Percentiles rank a stretch among this genome's conserved stretches.
These are phyloP conservation scores for Halichoerus grypus DNA, from an alignment of 2,113 vertebrate species.

Conservation along the genomic window DNA sequence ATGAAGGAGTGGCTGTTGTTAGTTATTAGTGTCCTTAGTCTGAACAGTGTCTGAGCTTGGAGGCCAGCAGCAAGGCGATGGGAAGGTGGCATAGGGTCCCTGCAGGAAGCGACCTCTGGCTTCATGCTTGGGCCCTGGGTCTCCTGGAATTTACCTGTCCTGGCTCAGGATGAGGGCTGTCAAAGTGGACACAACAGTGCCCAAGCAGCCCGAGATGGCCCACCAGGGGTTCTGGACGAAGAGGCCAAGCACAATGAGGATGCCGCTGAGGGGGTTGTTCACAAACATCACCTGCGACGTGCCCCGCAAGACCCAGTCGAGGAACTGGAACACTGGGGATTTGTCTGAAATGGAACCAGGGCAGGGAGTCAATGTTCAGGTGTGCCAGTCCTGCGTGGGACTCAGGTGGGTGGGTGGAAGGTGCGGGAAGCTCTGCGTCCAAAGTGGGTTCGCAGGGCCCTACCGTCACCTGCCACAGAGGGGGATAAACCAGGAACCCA, in stretches of 20 bases:
- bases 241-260: constrained; percentile 92
- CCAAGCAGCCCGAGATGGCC: constrained; percentile 95
- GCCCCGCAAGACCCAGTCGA: constrained; percentile 96
- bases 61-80: neutral
- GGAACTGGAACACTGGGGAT: constrained; percentile 92
- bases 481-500: neutral
- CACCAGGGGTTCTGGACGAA: constrained; percentile 97
- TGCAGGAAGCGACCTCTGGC: neutral
- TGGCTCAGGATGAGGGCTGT: constrained; percentile 94
- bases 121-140: no score
- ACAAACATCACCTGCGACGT: constrained; percentile 98
- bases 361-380: neutral
- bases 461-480: neutral
- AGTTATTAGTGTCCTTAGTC: neutral
- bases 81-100: no score
- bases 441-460: neutral
- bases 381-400: accelerated
- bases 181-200: constrained; percentile 92
- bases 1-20: neutral
- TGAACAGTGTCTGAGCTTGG: neutral
- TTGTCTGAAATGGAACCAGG: constrained; percentile 88
- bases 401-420: accelerated
- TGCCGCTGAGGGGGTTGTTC: constrained; percentile 96
- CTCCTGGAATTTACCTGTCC: constrained; percentile 88
- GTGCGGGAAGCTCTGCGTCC: accelerated